Evolutionary conservation across 2,888 invertebrate species (phyloP), one percentile per base, ranked within the genome.

Genomic region (Pristionchus entomophagus): DNA sequence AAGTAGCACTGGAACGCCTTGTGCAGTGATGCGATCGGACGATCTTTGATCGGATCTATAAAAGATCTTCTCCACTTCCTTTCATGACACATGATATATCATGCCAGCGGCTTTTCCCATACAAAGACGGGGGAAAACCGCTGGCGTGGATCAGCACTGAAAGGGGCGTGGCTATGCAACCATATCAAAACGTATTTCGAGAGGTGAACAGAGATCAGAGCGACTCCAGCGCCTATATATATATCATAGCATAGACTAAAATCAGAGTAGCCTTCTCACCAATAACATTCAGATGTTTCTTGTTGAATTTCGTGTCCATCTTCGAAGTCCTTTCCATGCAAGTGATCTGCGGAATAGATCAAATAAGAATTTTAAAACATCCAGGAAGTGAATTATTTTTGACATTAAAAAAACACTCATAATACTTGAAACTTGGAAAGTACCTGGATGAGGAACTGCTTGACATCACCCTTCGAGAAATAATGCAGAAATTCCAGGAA

Each of bases 1-100:
- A 87, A 89, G 83, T 86, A 89, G 83, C 88, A 89, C 26, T 88
- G 87, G 38, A 88, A 88, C 0, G 88, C 83, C 77, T 87, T 88
- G 12, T 87, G 86, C 59, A 89, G 87, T n/a, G 81, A 56, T 2
- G 87, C 86, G 0, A 89, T 87, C 62, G 88, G 89, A 35, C 89
- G 89, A 6, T 86, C 86, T 17, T 88, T 86, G 73, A 87, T 87
- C 17, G 90, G 89, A 77, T 88, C 90, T 88, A 51, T 19, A 81
- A 81, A 22, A 53, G 26, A 41, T 41, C 14, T 45, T 45, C n/a
- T n/a, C n/a, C n/a, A n/a, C n/a, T n/a, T n/a, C n/a, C n/a, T n/a
- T n/a, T n/a, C n/a, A n/a, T n/a, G n/a, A n/a, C n/a, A n/a, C n/a
- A n/a, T n/a, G n/a, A n/a, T n/a, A n/a, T n/a, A n/a, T n/a, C n/a